Evolutionary conservation across 2,113 vertebrate species (phyloP), one percentile per base, ranked within the genome.

Genomic region (Microtus pennsylvanicus): DNA sequence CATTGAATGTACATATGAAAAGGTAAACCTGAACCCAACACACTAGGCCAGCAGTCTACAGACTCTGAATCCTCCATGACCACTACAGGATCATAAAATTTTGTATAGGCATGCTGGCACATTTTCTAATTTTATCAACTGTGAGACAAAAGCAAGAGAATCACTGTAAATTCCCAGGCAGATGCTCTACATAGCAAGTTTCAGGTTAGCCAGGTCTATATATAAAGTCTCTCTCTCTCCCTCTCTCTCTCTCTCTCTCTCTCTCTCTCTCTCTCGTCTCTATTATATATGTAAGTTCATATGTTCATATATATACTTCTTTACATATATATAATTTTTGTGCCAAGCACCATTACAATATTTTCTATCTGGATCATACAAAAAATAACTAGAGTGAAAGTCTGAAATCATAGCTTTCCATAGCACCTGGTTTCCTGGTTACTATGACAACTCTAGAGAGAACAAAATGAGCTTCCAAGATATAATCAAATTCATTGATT

Each of bases 401-500:
- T 95, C 92, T 97, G 74, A 96, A 97, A 93, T 96, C 87, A 78
- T 58, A 83, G 69, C 88, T 95, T 78, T 77, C 83, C 33, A 55
- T 8, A 77, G 95, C 58, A 97, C 87, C 93, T 93, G 89, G 38
- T 92, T 96, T 96, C 42, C 61, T 89, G 87, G 97, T 98, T 97
- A 94, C 95, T 89, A 98, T 98, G 97, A 96, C 97, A 98, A 97
- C 95, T 69, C 67, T 28, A 95, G 90, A 83, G 74, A 91, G 87
- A 95, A 97, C 82, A 89, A 97, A 98, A 94, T 91, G 58, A 94
- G 69, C 33, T 93, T 94, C 74, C 91, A 93, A 97, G 91, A 95
- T 96, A 97, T 87, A 78, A 97, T 97, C 97, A 96, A 95, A 94
- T 95, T 97, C 89, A 98, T 97, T 97, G 97, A 98, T 96, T 96